These are phyloP conservation scores for Callyntrura guangdongensis DNA, from an alignment of 2,888 invertebrate species.

Conservation along the genomic window DNA sequence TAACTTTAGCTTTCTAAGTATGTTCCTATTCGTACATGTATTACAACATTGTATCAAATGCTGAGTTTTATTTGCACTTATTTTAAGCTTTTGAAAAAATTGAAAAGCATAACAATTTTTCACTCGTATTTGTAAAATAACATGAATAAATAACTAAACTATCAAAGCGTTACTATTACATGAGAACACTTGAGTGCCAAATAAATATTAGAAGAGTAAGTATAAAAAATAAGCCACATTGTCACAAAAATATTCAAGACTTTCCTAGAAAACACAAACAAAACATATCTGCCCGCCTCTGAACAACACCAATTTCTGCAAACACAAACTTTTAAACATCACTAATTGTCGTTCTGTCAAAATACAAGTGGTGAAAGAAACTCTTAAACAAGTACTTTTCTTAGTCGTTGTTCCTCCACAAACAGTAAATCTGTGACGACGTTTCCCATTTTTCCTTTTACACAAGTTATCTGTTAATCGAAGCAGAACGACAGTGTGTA, in stretches of 20 bases:
- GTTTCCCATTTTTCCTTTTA: background rate
- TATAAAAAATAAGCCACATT: no score
- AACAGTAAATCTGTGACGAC: background rate
- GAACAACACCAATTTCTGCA: background rate
- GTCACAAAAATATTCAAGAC: no score
- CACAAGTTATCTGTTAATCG: constrained; percentile 24
- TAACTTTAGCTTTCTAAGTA: no score
- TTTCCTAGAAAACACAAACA: background rate
- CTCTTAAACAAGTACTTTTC: constrained; percentile 12
- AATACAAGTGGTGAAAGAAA: constrained; percentile 13
- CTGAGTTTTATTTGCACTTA: no score
- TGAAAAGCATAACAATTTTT: background rate
- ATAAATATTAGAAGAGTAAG: no score
- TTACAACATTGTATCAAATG: no score
- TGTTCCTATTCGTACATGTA: no score
- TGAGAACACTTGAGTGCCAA: no score
- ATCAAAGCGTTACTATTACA: no score
- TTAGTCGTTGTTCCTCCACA: background rate
- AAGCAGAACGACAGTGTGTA: background rate
- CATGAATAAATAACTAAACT: no score
- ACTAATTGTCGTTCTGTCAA: constrained; percentile 60
- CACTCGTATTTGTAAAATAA: no score
- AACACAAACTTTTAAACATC: constrained; percentile 2
- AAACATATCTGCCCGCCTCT: background rate
- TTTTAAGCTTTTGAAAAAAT: background rate